These are phyloP conservation scores for Typhlichthys subterraneus DNA, from an alignment of 2,797 vertebrate genomes.

Conservation along the genomic window DNA sequence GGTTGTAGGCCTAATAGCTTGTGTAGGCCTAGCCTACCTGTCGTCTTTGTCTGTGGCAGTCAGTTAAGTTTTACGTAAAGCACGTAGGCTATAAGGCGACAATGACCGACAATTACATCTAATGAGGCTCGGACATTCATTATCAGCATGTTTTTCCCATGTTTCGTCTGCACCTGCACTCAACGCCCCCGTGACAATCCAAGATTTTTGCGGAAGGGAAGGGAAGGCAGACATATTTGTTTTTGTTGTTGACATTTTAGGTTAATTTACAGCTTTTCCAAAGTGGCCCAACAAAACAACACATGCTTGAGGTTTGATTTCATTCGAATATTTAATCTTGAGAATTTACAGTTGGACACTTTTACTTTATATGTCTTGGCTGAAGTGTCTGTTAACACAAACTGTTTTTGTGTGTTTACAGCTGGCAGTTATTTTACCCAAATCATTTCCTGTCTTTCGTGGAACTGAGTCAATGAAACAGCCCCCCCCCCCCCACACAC, in stretches of 20 bases:
- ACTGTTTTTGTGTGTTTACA: conserved; percentile 60
- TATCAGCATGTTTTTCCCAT: too few species aligned
- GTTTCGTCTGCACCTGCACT: too few species aligned
- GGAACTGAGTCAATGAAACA: conserved; percentile 51
- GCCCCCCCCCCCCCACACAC: conserved; percentile 28
- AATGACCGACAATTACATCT: too few species aligned
- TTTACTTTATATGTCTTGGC: conserved; percentile 22
- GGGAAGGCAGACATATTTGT: conserved; percentile 3
- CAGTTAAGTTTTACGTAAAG: too few species aligned
- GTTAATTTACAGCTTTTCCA: conserved; percentile 4
- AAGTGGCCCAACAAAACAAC: conserved; percentile 10
- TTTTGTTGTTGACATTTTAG: neutral
- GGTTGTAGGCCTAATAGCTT: too few species aligned
- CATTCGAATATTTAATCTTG: conserved; percentile 19
- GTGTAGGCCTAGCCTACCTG: too few species aligned
- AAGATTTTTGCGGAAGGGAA: conserved; percentile 7
- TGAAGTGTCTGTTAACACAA: conserved; percentile 52
- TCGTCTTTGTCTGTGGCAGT: too few species aligned
- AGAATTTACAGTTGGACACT: conserved; percentile 36
- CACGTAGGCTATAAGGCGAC: too few species aligned
- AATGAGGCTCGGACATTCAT: too few species aligned
- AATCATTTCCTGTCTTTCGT: conserved; percentile 56
- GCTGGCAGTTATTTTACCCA: conserved; percentile 52
- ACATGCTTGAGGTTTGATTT: conserved; percentile 11
- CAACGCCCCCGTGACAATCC: neutral